A percentile compares a stretch with the other conserved stretches of the same genome.
phyloP scores from a whole-genome alignment of 2,797 vertebrate genomes.

The Danio jaintianensis region DNA sequence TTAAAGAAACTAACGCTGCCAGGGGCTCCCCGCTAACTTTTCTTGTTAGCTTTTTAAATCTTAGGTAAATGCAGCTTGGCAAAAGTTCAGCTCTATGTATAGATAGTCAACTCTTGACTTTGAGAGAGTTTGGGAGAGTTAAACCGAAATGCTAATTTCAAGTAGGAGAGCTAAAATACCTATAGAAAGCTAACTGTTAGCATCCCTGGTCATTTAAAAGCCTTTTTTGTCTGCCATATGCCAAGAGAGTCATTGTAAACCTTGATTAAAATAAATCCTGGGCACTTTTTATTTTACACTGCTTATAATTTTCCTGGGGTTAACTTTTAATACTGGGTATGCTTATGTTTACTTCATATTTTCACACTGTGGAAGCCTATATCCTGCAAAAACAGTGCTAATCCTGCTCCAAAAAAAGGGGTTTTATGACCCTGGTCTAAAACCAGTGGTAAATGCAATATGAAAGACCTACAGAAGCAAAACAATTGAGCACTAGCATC shows the following conservation, averaged over 20 bases:
- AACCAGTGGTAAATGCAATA: no score
- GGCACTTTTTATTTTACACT: no score
- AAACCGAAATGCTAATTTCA: not conserved
- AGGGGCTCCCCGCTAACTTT: conserved; percentile 26
- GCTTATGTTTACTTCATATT: no score
- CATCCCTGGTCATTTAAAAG: not conserved
- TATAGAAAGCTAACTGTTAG: not conserved
- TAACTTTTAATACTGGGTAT: no score
- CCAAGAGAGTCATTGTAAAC: not conserved
- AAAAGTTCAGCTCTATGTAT: conserved; percentile 30
- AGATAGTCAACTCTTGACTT: conserved; percentile 21
- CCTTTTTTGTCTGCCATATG: not conserved
- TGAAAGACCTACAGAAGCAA: no score
- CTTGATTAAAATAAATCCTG: no score
- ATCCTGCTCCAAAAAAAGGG: no score
- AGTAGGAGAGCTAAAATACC: not conserved
- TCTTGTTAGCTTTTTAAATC: conserved; percentile 32
- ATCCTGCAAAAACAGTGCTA: no score
- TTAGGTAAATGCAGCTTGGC: conserved; percentile 19
- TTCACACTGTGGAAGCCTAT: no score
- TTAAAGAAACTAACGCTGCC: conserved; percentile 49
- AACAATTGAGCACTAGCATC: no score
- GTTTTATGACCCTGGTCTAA: no score
- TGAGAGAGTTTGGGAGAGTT: conserved; percentile 10
- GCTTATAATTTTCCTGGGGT: no score